phyloP scores from a whole-genome alignment of 2,797 vertebrate species.

The Tauraco hartlaubi region DNA sequence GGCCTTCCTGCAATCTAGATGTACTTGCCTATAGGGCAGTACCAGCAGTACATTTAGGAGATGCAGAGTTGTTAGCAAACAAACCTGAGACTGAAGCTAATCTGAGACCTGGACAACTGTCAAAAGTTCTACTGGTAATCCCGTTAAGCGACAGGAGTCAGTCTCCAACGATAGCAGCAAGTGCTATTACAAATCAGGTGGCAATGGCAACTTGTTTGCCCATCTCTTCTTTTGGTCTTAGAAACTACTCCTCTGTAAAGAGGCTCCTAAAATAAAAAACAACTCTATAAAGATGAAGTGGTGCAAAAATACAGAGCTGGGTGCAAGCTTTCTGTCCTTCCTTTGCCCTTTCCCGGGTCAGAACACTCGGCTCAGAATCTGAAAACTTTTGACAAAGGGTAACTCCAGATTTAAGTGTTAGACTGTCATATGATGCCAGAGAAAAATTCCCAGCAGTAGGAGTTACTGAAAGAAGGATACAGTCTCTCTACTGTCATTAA shows the following conservation, averaged over 20 bases:
- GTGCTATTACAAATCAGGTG: not conserved
- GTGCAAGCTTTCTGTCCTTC: not conserved
- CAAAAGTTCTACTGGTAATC: not conserved
- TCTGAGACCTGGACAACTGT: not conserved
- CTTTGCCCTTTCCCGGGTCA: not conserved
- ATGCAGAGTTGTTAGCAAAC: not conserved
- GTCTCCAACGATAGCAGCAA: not conserved
- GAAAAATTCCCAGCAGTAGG: not conserved
- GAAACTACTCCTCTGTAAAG: not conserved
- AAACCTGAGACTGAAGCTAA: not conserved
- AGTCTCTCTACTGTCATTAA: not conserved
- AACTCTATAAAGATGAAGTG: not conserved
- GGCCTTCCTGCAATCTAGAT: not conserved
- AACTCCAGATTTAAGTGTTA: not conserved
- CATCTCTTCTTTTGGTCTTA: not conserved
- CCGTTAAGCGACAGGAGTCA: not conserved
- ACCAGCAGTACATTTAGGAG: not conserved
- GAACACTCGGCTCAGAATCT: not conserved
- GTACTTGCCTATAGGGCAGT: not conserved
- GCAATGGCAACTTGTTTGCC: not conserved
- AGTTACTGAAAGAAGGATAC: not conserved
- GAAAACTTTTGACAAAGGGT: not conserved
- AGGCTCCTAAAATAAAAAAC: not conserved
- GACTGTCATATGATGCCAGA: not conserved
- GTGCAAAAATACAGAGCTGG: not conserved